Evolutionary conservation across 2,888 invertebrate species (phyloP), one percentile per base, ranked within the genome.

Genomic region (Melinaea marsaeus): DNA sequence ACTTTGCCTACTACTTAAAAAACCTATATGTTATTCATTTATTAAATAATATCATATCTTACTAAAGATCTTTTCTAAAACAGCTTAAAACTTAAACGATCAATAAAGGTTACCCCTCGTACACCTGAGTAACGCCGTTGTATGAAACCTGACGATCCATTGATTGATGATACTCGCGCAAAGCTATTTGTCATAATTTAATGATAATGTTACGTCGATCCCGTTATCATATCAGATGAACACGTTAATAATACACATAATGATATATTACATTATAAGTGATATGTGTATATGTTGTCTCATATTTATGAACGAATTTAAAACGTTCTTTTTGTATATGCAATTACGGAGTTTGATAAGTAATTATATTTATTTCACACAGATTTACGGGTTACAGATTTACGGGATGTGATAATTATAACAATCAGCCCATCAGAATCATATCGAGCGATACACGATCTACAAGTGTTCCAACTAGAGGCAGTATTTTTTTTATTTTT

Each of bases 361-460:
- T 22, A 22, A 22, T 22, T 22, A 22, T 22, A 55, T 5, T n/a
- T 46, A 48, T 67, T 86, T 86, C 81, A 93, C 92, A 2, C 88
- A 93, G 93, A 92, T 75, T 87, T 90, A 55, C 85, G 84, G 66
- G 91, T n/a, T n/a, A 2, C 88, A 93, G 93, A 92, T 75, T 87
- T 90, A 55, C 85, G 84, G 66, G 91, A 93, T 76, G 80, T 94
- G 67, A 91, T 92, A 45, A 90, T 94, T 72, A 87, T 92, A 45
- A 92, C 95, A 72, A 81, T 94, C 59, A 94, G 94, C 75, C 95
- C 95, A 79, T 76, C 89, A 3, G 93, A 94, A 81, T 89, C 92
- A 9, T 94, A 94, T 78, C 92, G 94, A 76, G 85, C 88, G n/a
- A 91, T 93, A 67, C 94, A 94, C 11, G 79, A 88, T 13, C 79